phyloP scores from a whole-genome alignment of 2,888 invertebrate species.

The Ornithoptera alexandrae region DNA sequence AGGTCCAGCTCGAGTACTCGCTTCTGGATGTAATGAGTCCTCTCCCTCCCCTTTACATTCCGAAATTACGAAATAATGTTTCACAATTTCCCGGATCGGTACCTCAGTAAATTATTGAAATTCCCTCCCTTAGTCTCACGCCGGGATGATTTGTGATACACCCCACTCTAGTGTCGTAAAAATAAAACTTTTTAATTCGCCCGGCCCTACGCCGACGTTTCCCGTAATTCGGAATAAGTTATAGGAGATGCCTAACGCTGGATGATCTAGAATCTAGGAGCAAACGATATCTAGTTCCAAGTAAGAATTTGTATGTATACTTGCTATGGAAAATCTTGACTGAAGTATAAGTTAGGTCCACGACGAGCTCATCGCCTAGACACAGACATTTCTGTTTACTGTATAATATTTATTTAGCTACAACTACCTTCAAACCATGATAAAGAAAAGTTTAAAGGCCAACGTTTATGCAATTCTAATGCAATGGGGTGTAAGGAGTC shows the following conservation, averaged over 20 bases:
- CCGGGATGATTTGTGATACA: constrained; percentile 11
- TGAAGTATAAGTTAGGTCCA: too few species aligned
- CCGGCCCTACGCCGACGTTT: constrained; percentile 5
- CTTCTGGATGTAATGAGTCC: too few species aligned
- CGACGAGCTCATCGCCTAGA: too few species aligned
- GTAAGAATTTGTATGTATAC: not conserved
- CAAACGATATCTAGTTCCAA: not conserved
- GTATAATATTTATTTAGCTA: too few species aligned
- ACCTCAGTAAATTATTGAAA: constrained; percentile 18
- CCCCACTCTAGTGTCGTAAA: constrained; percentile 8
- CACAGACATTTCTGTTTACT: too few species aligned
- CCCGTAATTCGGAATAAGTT: constrained; percentile 20
- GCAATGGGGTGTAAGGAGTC: too few species aligned
- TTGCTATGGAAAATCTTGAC: too few species aligned
- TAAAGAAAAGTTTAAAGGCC: too few species aligned
- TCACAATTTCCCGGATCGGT: constrained; percentile 13
- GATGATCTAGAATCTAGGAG: constrained; percentile 14
- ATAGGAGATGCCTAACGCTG: constrained; percentile 1
- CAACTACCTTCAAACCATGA: too few species aligned
- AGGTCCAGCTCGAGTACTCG: too few species aligned
- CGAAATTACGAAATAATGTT: not conserved
- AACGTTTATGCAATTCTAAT: too few species aligned
- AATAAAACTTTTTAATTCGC: constrained; percentile 24
- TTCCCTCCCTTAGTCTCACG: constrained; percentile 6
- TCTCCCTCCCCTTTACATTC: too few species aligned